Conservation (phyloP, 2,113 vertebrate species). For the Origma solitaria region DNA sequence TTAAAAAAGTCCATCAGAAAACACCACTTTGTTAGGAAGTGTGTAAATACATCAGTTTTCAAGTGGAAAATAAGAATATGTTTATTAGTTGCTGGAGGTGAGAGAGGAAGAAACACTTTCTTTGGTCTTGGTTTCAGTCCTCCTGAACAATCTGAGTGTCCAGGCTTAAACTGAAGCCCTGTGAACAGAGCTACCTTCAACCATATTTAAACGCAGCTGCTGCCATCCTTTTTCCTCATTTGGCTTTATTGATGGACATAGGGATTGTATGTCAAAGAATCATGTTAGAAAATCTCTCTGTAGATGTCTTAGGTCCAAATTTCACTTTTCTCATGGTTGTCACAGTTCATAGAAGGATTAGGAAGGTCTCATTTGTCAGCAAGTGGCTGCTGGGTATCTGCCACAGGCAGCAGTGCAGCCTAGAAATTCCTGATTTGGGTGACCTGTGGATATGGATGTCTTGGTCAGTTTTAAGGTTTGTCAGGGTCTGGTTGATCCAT, state of each 20-base stretch:
- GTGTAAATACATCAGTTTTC: conserved; percentile 9
- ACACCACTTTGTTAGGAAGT: not conserved
- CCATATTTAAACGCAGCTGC: not conserved
- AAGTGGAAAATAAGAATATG: conserved; percentile 4
- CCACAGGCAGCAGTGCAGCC: not conserved
- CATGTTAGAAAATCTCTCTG: not conserved
- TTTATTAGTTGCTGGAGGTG: not conserved
- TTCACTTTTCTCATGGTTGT: not conserved
- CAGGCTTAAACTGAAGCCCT: not conserved
- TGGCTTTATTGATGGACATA: not conserved
- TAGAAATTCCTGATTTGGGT: not conserved
- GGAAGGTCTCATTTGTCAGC: not conserved
- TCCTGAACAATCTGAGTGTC: not conserved
- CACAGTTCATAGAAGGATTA: not conserved
- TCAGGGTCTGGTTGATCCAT: not conserved
- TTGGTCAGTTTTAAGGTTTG: not conserved
- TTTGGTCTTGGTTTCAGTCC: conserved; percentile 26
- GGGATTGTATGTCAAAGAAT: not conserved
- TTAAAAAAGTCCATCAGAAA: not conserved
- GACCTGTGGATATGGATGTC: not conserved
- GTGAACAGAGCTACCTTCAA: not conserved
- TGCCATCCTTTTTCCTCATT: not conserved
- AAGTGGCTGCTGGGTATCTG: not conserved
- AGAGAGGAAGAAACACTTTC: not conserved
- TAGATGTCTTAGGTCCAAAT: not conserved